Percentiles rank a stretch among this genome's conserved stretches.
Evolutionary conservation across 2,888 invertebrate genomes (phyloP).

Genomic region (Parnassius mnemosyne): DNA sequence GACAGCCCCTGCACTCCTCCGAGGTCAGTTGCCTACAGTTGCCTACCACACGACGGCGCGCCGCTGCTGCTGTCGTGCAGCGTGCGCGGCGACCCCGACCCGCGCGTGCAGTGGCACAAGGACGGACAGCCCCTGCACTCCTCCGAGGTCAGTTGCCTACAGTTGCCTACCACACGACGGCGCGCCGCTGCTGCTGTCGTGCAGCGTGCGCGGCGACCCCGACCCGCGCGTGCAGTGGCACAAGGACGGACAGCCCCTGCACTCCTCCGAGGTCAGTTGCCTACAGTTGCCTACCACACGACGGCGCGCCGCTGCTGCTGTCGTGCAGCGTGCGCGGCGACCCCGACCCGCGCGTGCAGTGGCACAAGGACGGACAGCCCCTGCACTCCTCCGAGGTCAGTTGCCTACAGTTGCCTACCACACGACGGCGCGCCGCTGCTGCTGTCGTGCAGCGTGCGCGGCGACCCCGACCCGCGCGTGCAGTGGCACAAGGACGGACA

Average conservation of each 20-base stretch:
- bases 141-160: slow-evolving; percentile 52
- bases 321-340: slow-evolving; percentile 93
- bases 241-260: slow-evolving; percentile 87
- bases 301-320: slow-evolving; percentile 92
- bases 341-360: slow-evolving; percentile 94
- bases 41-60: too few relatives aligned
- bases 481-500: slow-evolving; percentile 94
- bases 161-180: too few relatives aligned
- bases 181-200: slow-evolving; percentile 90
- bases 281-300: too few relatives aligned
- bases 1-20: slow-evolving; percentile 79
- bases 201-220: slow-evolving; percentile 94
- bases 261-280: slow-evolving; percentile 57
- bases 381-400: slow-evolving; percentile 64
- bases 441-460: slow-evolving; percentile 90
- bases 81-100: slow-evolving; percentile 95
- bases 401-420: too few relatives aligned
- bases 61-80: slow-evolving; percentile 89
- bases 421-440: too few relatives aligned
- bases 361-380: slow-evolving; percentile 92
- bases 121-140: slow-evolving; percentile 84
- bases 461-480: slow-evolving; percentile 96
- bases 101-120: slow-evolving; percentile 94
- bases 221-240: slow-evolving; percentile 95
- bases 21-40: slow-evolving; percentile 51